These are phyloP conservation scores for Arion vulgaris DNA, from an alignment of 1,140 invertebrate genomes.

Conservation along the genomic window DNA sequence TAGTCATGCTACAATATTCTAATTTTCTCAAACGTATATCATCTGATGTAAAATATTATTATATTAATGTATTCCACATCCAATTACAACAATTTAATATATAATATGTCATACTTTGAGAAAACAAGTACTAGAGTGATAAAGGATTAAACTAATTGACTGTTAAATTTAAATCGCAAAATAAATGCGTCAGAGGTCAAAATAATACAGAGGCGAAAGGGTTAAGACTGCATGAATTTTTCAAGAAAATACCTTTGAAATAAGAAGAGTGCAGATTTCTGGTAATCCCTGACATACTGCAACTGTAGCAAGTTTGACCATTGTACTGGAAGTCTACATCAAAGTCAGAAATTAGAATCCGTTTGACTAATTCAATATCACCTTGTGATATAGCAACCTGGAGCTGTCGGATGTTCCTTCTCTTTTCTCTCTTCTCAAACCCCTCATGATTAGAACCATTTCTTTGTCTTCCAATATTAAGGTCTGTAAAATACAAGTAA, in stretches of 20 bases:
- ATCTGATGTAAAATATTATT: too few species aligned
- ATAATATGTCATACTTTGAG: too few species aligned
- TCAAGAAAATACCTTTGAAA: constrained; percentile 44
- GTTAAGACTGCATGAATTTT: too few species aligned
- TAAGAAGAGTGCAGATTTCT: constrained; percentile 64
- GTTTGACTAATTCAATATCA: constrained; percentile 52
- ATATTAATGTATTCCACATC: too few species aligned
- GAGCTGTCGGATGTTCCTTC: constrained; percentile 59
- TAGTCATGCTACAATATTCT: too few species aligned
- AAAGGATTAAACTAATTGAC: too few species aligned
- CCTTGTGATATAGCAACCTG: constrained; percentile 65
- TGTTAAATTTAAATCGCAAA: too few species aligned
- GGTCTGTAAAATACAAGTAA: neutral
- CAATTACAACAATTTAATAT: too few species aligned
- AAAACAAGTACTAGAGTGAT: too few species aligned
- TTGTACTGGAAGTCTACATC: constrained; percentile 71
- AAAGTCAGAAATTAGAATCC: constrained; percentile 57
- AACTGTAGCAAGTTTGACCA: constrained; percentile 66
- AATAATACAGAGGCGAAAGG: too few species aligned
- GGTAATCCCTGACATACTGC: constrained; percentile 61
- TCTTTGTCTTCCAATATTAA: neutral
- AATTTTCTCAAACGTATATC: too few species aligned
- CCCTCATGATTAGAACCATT: constrained; percentile 39
- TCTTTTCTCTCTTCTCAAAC: constrained; percentile 62
- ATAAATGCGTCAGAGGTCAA: too few species aligned